Evolutionary conservation across 2,888 invertebrate genomes (phyloP).

Genomic region (Epirrhoe alternata): DNA sequence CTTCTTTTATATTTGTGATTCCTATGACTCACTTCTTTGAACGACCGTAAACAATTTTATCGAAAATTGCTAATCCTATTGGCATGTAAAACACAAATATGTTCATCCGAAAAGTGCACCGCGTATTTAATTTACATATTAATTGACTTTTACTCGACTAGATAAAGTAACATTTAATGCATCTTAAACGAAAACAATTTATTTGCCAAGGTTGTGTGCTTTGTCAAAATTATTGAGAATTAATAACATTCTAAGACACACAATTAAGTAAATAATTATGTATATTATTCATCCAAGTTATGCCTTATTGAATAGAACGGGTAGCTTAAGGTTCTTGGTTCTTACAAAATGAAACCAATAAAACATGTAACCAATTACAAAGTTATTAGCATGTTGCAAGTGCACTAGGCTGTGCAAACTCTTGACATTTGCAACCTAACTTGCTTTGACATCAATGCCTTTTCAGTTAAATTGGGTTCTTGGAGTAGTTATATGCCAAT

Average conservation of each 20-base stretch:
- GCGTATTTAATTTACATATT: neutral
- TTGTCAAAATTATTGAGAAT: no score
- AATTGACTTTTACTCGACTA: neutral
- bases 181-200: no score
- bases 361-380: constrained; percentile 14
- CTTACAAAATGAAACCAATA: constrained; percentile 3
- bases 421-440: constrained; percentile 34
- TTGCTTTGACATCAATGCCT: constrained; percentile 15
- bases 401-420: constrained; percentile 24
- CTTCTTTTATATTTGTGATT: constrained; percentile 34
- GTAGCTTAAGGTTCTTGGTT: neutral
- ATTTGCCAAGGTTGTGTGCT: no score
- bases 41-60: constrained; percentile 40
- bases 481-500: no score
- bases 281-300: no score
- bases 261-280: no score
- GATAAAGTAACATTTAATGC: no score
- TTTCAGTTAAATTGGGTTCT: neutral
- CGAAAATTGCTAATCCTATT: constrained; percentile 36
- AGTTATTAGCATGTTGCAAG: constrained; percentile 26
- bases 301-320: no score
- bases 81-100: constrained; percentile 26
- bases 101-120: neutral
- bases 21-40: constrained; percentile 39
- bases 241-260: no score